A percentile compares a stretch with the other conserved stretches of the same genome.
phyloP scores from a whole-genome alignment of 2,113 vertebrate species.

The Clarias batrachus region DNA sequence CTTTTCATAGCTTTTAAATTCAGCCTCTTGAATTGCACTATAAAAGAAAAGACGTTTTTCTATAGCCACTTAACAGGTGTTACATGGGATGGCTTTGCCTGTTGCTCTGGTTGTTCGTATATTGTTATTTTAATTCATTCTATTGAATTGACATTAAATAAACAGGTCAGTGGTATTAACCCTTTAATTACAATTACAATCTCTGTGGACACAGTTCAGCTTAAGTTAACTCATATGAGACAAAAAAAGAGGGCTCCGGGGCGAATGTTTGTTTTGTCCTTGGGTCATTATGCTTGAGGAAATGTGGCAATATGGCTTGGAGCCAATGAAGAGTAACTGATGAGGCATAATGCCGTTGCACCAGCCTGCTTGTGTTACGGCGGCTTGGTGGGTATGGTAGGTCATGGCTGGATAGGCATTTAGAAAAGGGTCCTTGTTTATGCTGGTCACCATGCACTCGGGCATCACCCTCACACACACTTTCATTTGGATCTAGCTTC shows the following conservation, averaged over 20 bases:
- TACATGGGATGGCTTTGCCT: neutral
- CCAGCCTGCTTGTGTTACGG: constrained; percentile 63
- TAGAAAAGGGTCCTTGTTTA: constrained; percentile 73
- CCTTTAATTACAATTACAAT: constrained; percentile 12
- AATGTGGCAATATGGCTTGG: constrained; percentile 69
- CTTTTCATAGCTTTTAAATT: constrained; percentile 24
- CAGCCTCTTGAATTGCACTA: constrained; percentile 9
- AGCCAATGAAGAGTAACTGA: constrained; percentile 65
- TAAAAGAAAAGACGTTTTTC: neutral
- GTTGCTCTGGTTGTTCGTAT: constrained; percentile 2
- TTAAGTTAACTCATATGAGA: constrained; percentile 32
- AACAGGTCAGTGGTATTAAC: constrained; percentile 35
- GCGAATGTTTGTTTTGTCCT: constrained; percentile 63
- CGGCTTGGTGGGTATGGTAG: constrained; percentile 65
- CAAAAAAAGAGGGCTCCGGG: constrained; percentile 19
- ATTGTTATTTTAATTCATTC: constrained; percentile 2
- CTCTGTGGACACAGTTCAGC: neutral
- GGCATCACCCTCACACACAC: constrained; percentile 50
- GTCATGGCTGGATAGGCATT: constrained; percentile 72
- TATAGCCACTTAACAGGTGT: constrained; percentile 7
- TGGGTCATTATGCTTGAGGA: constrained; percentile 68
- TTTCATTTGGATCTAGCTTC: constrained; percentile 49
- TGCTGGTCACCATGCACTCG: constrained; percentile 57
- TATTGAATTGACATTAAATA: constrained; percentile 9
- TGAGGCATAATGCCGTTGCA: constrained; percentile 61